Evolutionary conservation across 2,888 invertebrate species (phyloP), one percentile per base, ranked within the genome.

Genomic region (Hydroisotoma schaefferi): DNA sequence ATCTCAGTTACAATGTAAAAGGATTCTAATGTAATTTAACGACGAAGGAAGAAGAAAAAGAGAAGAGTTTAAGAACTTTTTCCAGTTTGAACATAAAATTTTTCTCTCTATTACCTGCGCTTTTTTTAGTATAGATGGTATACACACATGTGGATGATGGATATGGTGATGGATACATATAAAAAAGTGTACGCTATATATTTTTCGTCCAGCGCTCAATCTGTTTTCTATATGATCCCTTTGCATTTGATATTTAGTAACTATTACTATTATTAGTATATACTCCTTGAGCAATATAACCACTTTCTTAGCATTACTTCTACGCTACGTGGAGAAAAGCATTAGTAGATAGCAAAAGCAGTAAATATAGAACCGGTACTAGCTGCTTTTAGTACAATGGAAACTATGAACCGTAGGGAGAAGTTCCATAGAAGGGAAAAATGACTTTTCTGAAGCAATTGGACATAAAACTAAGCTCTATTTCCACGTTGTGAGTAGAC

Each of bases 391-490:
- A n/a, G n/a, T n/a, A n/a, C n/a, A n/a, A n/a, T n/a, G n/a, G n/a
- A n/a, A n/a, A n/a, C n/a, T 40, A 40, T 40, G 15, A 40, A 15
- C n/a, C 5, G 8, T 18, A 15, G 5, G n/a, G 40, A 40, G 20
- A 5, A 20, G 40, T n/a, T n/a, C n/a, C n/a, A n/a, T n/a, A n/a
- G 8, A 40, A 18, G 40, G 51, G 51, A 52, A 52, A 52, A 53
- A 40, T 44, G 52, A 44, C 52, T 52, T 38, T 33, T 60, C 40
- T 33, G 53, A 52, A 53, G 51, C 57, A 58, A 64, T 64, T 54
- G 64, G 54, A 57, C 60, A 64, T 64, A 57, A 64, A 64, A 64
- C 57, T 58, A 60, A 59, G 57, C 59, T 60, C 40, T 51, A 57
- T 52, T 64, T 55, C 52, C 53, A 40, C 40, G 47, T 62, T 58